A percentile compares a stretch with the other conserved stretches of the same genome.
phyloP scores from a whole-genome alignment of 2,113 vertebrate species.

The Laterallus jamaicensis region DNA sequence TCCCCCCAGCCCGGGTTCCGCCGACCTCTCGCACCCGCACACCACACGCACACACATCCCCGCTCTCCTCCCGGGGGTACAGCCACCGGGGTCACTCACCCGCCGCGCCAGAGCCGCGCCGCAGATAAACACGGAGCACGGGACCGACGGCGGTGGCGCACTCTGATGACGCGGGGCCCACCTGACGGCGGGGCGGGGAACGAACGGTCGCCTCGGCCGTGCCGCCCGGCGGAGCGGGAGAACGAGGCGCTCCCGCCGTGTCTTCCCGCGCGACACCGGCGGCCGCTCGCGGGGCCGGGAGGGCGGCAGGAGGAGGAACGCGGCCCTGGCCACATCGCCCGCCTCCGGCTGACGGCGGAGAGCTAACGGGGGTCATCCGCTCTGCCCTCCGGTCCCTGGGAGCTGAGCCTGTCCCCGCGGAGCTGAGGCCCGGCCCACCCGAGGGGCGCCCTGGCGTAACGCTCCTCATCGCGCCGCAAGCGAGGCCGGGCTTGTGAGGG shows the following conservation, averaged over 20 bases:
- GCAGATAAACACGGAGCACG: background rate
- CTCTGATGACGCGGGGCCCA: background rate
- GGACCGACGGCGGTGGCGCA: background rate
- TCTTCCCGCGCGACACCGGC: background rate
- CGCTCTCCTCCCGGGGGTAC: too few species aligned
- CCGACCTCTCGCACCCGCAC: too few species aligned
- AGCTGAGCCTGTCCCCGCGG: too few species aligned
- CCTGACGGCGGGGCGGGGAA: background rate
- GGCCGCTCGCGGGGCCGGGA: background rate
- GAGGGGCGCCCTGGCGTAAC: accelerated
- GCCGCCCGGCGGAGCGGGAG: too few species aligned
- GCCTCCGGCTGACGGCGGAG: background rate
- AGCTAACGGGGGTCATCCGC: background rate
- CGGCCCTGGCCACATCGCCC: background rate
- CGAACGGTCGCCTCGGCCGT: too few species aligned
- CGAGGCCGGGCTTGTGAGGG: accelerated
- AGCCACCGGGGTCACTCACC: background rate
- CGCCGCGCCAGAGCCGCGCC: too few species aligned
- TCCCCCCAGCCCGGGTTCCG: too few species aligned
- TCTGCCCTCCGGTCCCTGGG: background rate
- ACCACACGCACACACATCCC: background rate
- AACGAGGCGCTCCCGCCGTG: too few species aligned
- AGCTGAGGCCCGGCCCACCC: accelerated
- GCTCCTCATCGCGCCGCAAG: accelerated
- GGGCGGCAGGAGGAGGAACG: too few species aligned